Evolutionary conservation across 92 coral and sea anemone genomes (phyloP).

Genomic region (Muricea muricata): DNA sequence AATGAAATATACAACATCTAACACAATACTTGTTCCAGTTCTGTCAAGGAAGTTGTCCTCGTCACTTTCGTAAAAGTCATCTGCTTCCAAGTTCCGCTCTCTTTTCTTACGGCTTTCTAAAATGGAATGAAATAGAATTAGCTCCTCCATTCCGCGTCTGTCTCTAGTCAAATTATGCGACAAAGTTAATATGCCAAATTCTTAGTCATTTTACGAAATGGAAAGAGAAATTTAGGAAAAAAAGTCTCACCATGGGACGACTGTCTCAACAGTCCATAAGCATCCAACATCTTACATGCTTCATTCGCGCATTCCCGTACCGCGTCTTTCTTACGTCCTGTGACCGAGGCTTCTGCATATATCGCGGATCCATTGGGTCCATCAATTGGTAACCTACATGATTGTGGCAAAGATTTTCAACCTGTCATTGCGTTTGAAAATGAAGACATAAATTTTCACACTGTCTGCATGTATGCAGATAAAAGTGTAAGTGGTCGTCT

Average conservation of each 20-base stretch:
- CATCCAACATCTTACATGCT: conserved; percentile 88
- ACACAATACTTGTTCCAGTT: conserved; percentile 86
- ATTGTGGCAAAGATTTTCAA: background rate
- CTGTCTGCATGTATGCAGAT: too few species aligned
- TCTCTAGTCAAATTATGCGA: too few species aligned
- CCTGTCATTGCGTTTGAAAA: too few species aligned
- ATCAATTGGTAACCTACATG: conserved; percentile 85
- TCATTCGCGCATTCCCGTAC: conserved; percentile 91
- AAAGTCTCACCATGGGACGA: conserved; percentile 78
- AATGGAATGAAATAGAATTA: background rate
- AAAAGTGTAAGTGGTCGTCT: too few species aligned
- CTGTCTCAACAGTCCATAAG: conserved; percentile 91
- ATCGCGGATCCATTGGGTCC: conserved; percentile 87
- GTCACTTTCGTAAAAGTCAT: conserved; percentile 97
- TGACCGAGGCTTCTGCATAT: conserved; percentile 90
- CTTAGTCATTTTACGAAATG: too few species aligned
- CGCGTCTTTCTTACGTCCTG: conserved; percentile 94
- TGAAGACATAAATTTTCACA: too few species aligned
- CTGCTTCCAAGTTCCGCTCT: conserved; percentile 92
- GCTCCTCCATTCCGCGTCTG: too few species aligned
- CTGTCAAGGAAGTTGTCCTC: conserved; percentile 96
- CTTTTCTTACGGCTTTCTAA: conserved; percentile 91
- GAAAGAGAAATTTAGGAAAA: background rate
- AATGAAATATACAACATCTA: background rate
- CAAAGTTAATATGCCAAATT: too few species aligned